These are phyloP conservation scores for Hippocampus kuda DNA, from an alignment of 2,797 vertebrate species.

Conservation along the genomic window DNA sequence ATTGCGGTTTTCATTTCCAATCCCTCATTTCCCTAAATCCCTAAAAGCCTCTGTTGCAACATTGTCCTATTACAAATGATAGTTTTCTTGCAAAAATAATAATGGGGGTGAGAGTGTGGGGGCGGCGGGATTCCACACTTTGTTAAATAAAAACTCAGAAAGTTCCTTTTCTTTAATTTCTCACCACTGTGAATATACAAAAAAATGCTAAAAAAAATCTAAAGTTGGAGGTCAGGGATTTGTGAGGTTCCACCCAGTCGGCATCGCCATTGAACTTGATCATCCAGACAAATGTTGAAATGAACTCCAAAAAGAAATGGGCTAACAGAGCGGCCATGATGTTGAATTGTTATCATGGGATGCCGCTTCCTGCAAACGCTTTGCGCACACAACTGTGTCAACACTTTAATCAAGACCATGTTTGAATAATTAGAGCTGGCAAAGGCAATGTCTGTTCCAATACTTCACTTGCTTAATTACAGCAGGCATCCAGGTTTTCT, in stretches of 20 bases:
- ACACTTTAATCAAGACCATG: conserved; percentile 71
- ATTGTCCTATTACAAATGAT: no score
- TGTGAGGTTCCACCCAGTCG: not conserved
- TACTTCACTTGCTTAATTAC: conserved; percentile 68
- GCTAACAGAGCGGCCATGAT: conserved; percentile 32
- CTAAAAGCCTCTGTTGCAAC: no score
- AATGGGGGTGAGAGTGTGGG: no score
- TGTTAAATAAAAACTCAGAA: no score
- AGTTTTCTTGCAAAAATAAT: no score
- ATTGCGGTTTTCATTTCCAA: no score
- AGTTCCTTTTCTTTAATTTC: no score
- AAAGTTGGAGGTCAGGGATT: not conserved
- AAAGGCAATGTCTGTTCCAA: conserved; percentile 62
- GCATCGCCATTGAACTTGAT: not conserved
- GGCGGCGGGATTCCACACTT: no score
- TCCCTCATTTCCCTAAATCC: no score
- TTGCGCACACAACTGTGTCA: conserved; percentile 65
- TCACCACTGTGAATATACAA: no score
- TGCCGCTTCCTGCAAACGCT: conserved; percentile 45
- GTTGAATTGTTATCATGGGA: conserved; percentile 37
- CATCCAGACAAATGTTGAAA: not conserved
- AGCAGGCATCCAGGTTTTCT: conserved; percentile 59
- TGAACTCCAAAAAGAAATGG: not conserved
- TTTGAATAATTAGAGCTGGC: conserved; percentile 66
- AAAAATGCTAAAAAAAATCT: not conserved